Conservation (phyloP, 2,888 invertebrate genomes). For the Tiliacea aurago region DNA sequence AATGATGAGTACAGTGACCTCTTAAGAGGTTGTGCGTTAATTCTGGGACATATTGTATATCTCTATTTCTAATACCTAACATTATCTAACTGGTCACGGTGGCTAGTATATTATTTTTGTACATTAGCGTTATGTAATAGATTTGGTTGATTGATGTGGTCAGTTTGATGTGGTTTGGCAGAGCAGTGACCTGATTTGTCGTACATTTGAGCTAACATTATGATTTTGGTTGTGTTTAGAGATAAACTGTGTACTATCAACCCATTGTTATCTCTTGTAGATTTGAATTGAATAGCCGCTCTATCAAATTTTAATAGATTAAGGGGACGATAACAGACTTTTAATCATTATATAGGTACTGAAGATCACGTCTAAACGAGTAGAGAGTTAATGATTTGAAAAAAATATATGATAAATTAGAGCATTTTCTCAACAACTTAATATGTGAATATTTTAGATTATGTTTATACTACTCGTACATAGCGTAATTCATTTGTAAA, state of each 20-base stretch:
- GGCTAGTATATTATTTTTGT: constrained; percentile 20
- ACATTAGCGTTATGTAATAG: constrained; percentile 29
- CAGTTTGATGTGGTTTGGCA: constrained; percentile 36
- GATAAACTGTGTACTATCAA: neutral
- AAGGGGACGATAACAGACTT: too few species aligned
- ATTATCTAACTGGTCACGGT: neutral
- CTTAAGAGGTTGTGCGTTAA: too few species aligned
- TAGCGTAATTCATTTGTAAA: too few species aligned
- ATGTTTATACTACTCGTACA: too few species aligned
- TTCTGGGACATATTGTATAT: too few species aligned
- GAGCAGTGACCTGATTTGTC: constrained; percentile 32
- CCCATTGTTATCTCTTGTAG: neutral
- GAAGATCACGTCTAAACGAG: too few species aligned
- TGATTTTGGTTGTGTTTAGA: neutral
- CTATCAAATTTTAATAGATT: neutral
- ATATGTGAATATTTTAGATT: too few species aligned
- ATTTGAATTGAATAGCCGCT: neutral
- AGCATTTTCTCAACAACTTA: too few species aligned
- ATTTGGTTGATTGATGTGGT: constrained; percentile 43
- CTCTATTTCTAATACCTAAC: neutral
- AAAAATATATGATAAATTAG: too few species aligned
- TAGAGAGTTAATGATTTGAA: too few species aligned
- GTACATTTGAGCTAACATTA: neutral
- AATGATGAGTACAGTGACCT: too few species aligned
- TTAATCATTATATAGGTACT: too few species aligned